Base-by-base conservation (phyloP, 2,113 vertebrate species). In the Stigmatopora argus region DNA sequence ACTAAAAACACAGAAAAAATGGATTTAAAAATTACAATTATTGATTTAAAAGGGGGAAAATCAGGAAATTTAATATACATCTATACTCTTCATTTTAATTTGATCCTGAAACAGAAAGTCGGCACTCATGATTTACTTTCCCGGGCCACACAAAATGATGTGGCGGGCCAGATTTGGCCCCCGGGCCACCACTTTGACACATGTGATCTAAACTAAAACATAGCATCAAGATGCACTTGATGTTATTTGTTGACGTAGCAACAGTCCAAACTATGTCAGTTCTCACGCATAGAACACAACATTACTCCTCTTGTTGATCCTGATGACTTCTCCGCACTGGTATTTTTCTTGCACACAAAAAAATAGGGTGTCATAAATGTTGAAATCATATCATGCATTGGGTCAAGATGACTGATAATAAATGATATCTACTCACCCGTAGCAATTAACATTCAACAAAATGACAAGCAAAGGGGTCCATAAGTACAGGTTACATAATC, bases 341-440 rank as follows among this genome's bases (percentile, higher is more conserved):
- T 68, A 58, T 23, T 75, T 65, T 67, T 70, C 31, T 85, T 87
- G 83, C 47, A 66, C 69, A 87, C 83, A 73, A 65, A 56, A 3
- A 19, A 7, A 7, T 64, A 47, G 64, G 56, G n/a, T 26, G 48
- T 52, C 72, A 74, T 64, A 23, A 63, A 64, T 31, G 70, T 61
- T 18, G 47, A 19, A 56, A 56, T 31, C 53, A 34, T 31, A 31
- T 14, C 13, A 56, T 6, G 7, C 23, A 31, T 56, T 14, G 19
- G n/a, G 19, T 46, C 12, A 62, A 44, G 34, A 23, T 62, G 35
- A 62, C 14, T 13, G 13, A 17, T 23, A 56, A 14, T 17, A 48
- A 48, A 14, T 5, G 15, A 23, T 31, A 69, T 26, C 19, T 17
- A 13, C 61, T 49, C 4, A 35, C 0, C 0, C 3, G 4, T 7